These are phyloP conservation scores for Tenodera sinensis DNA, from an alignment of 2,888 invertebrate genomes.

Conservation along the genomic window DNA sequence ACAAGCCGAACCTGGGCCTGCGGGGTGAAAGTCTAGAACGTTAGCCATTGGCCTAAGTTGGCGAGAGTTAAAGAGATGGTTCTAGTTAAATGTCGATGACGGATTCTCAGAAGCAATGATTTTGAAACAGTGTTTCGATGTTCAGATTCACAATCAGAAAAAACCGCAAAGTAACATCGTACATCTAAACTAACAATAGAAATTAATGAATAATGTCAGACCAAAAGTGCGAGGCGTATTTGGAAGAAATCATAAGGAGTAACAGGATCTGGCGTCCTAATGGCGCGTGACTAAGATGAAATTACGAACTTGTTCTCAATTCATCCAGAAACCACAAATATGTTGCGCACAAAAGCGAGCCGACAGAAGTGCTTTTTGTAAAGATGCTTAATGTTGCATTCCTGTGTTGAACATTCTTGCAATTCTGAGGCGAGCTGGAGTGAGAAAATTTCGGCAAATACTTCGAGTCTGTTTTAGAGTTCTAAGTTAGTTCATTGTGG, in stretches of 20 bases:
- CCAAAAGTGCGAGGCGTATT: not conserved
- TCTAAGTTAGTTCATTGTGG: not conserved
- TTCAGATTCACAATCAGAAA: not conserved
- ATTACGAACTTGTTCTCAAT: not conserved
- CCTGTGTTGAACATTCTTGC: not conserved
- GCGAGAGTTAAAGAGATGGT: too few species aligned
- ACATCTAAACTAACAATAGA: not conserved
- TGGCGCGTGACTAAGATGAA: not conserved
- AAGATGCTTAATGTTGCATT: not conserved
- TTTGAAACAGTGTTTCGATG: too few species aligned
- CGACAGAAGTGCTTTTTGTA: not conserved
- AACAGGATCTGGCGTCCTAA: not conserved
- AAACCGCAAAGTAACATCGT: not conserved
- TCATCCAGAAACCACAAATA: not conserved
- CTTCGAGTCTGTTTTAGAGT: not conserved
- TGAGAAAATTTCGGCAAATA: not conserved
- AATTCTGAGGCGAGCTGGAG: not conserved
- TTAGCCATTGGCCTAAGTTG: not conserved
- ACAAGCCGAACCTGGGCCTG: not conserved
- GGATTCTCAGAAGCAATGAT: too few species aligned
- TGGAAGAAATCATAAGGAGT: not conserved
- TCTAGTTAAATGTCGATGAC: too few species aligned
- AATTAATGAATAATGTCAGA: not conserved
- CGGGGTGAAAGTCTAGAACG: not conserved
- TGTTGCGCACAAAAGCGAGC: not conserved